phyloP scores from a whole-genome alignment of 1,140 invertebrate species.

The Drosophila repleta region DNA sequence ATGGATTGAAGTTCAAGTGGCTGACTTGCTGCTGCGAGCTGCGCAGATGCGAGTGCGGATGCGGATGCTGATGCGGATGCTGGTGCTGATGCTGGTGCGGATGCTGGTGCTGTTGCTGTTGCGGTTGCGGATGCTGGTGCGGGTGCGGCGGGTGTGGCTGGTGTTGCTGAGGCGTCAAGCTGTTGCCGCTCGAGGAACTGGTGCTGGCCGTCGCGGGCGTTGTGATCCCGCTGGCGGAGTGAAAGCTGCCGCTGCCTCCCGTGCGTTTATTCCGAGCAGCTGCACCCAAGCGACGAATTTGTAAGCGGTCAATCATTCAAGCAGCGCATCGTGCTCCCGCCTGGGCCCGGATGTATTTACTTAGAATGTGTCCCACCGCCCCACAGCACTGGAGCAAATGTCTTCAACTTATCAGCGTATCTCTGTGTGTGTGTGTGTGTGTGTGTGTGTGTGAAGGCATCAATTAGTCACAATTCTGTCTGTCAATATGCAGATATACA shows the following conservation, averaged over 20 bases:
- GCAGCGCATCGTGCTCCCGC: slow-evolving; percentile 57
- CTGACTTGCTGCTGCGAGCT: slow-evolving; percentile 31
- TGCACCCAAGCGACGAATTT: slow-evolving; percentile 81
- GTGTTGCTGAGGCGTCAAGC: slow-evolving; percentile 68
- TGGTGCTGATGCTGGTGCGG: slow-evolving; percentile 6
- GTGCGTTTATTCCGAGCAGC: slow-evolving; percentile 75
- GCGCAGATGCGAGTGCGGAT: slow-evolving; percentile 26
- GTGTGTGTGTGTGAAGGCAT: slow-evolving; percentile 4
- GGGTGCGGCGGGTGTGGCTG: not conserved
- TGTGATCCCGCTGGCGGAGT: slow-evolving; percentile 63
- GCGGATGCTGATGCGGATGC: slow-evolving; percentile 32
- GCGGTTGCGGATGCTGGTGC: too few relatives aligned
- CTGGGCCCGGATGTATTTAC: slow-evolving; percentile 4
- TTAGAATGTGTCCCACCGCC: not conserved
- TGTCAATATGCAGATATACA: slow-evolving; percentile 52
- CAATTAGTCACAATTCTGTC: slow-evolving; percentile 34
- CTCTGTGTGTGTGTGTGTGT: not conserved
- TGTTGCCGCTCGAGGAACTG: slow-evolving; percentile 76
- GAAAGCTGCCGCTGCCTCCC: slow-evolving; percentile 41
- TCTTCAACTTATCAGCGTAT: not conserved
- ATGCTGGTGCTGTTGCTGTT: too few relatives aligned
- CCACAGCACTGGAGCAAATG: too few relatives aligned
- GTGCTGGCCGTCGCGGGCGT: slow-evolving; percentile 73
- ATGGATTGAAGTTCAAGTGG: slow-evolving; percentile 72
- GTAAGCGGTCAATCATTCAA: slow-evolving; percentile 83